Evolutionary conservation across 2,888 invertebrate genomes (phyloP).

Genomic region (Portevinia maculata): DNA sequence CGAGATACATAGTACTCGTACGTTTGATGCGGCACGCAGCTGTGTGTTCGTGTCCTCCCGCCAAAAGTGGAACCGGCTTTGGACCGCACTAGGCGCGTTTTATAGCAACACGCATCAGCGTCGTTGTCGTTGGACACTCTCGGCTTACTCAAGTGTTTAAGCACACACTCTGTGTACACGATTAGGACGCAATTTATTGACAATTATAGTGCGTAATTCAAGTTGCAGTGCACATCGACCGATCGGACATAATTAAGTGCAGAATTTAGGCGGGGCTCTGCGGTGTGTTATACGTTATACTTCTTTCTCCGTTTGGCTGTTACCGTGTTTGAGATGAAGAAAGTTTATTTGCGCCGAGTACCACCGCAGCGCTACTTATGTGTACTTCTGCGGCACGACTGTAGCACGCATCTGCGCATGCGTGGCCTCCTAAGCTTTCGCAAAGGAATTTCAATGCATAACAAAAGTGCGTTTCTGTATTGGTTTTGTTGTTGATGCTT

Average conservation of each 20-base stretch:
- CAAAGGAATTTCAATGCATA: constrained; percentile 35
- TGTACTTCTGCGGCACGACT: constrained; percentile 4
- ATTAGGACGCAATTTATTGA: constrained; percentile 71
- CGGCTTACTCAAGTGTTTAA: constrained; percentile 62
- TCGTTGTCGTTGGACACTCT: constrained; percentile 28
- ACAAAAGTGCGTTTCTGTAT: constrained; percentile 51
- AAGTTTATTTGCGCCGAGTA: constrained; percentile 58
- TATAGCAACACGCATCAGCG: constrained; percentile 25
- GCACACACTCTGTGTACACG: constrained; percentile 64
- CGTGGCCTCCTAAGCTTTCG: constrained; percentile 59
- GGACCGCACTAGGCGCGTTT: constrained; percentile 41
- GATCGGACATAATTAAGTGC: constrained; percentile 74
- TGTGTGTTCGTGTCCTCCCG: constrained; percentile 26
- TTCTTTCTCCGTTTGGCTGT: background rate
- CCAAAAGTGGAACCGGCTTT: constrained; percentile 57
- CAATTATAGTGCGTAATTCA: constrained; percentile 74
- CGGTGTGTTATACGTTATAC: background rate
- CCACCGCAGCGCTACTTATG: background rate
- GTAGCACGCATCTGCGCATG: constrained; percentile 60
- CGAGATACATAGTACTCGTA: constrained; percentile 58
- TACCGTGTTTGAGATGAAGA: constrained; percentile 36
- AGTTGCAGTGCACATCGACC: constrained; percentile 68
- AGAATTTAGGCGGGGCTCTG: constrained; percentile 63
- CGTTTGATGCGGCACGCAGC: constrained; percentile 21
- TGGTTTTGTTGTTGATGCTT: constrained; percentile 17